Base-by-base conservation (phyloP, 2,888 invertebrate species). In the Helleia helle region DNA sequence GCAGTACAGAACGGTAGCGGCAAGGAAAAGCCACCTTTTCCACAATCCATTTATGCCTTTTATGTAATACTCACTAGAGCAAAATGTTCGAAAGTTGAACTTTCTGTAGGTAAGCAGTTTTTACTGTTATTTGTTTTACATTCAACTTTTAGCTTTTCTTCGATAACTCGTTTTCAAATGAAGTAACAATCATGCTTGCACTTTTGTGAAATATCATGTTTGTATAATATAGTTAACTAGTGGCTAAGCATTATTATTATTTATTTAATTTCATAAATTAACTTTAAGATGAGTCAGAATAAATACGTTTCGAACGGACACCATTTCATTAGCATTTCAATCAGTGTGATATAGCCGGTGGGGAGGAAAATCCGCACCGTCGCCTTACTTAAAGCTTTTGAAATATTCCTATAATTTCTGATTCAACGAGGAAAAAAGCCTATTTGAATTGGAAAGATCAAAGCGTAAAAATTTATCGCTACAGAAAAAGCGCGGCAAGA, bases 391-490 rank as follows among this genome's bases (percentile, higher is more conserved):
- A 72, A 75, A 75, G 79, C 79, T 76, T 79, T 79, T 74, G 71
- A 80, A 81, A 83, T 83, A 80, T 81, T 80, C 80, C 74, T 75
- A 80, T 81, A 81, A 83, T 74, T 81, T 80, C 65, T 74, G 79
- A 79, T 71, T 73, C 72, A 66, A 72, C 65, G 70, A 65, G 65
- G 72, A 48, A 75, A 74, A 80, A 80, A 75, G 75, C 80, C 77
- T 76, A 80, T 81, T 83, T 80, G 80, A 81, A 81, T 80, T 80
- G 80, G 71, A 79, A 80, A 83, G 81, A 80, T 83, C 81, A 81
- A 80, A 81, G 79, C 71, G 72, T 77, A 71, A 79, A 80, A 81
- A 80, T 75, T 80, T 79, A 77, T 76, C 71, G 73, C 66, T 68
- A 71, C 72, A 80, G 76, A 79, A 65, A 68, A 72, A 71, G 56